Base-by-base conservation (phyloP, 1,140 invertebrate species). In the Caenorhabditis latens region DNA sequence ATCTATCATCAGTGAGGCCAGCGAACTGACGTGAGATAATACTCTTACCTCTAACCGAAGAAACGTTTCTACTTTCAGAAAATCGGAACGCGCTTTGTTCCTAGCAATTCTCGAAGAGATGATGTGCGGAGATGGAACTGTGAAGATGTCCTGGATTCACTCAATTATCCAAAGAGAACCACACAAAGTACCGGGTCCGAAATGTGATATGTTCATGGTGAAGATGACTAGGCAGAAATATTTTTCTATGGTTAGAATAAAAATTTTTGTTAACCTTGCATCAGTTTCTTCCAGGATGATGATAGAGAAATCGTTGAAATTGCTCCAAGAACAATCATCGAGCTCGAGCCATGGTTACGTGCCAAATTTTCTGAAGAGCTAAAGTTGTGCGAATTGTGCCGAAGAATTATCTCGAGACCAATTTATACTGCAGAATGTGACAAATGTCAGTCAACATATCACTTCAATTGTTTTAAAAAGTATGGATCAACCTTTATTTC, bases 401-500 rank as follows among this genome's bases (percentile, higher is more conserved):
- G 46, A 53, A 79, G 42, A 79, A 79, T 79, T 9, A 79, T 79
- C 24, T 14, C 71, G 4, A 42, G 46, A 79, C 46, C 71, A 9
- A 13, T 79, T 11, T 50, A 79, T 46, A 79, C 71, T 24, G 71
- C 71, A 5, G 46, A 79, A 50, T 79, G 71, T 50, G 1, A 53
- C 11, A 79, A 50, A 43, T 79, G 71, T 32, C 43, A 79, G 5
- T 13, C 71, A n/a, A 14, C 53, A 4, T 50, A 5, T 8, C 71
- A 79, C 14, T 79, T 50, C 14, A 79, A 79, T 79, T 79, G 71
- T 14, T 79, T 79, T n/a, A 79, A 24, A 50, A 79, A 50, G 71
- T 79, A 13, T 24, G n/a, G 2, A 32, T 32, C 32, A 14, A 32
- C 4, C 57, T 8, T 61, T 13, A 8, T 6, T n/a, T 61, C 57